phyloP scores from a whole-genome alignment of 30 jellyfish, hydroid and myxozoan species.

The Hydra vulgaris region DNA sequence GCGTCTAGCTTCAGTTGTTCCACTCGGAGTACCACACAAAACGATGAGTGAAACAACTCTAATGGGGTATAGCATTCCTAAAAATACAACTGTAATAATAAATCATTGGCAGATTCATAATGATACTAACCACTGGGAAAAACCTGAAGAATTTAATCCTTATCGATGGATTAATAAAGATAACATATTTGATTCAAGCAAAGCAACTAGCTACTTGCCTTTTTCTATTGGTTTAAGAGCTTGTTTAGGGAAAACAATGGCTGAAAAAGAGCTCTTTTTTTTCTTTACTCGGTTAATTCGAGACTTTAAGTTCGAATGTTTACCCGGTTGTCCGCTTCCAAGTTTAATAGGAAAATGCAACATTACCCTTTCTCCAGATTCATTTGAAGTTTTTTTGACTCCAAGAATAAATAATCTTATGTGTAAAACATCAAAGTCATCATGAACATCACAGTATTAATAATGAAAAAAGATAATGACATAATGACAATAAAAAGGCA shows the following conservation, averaged over 20 bases:
- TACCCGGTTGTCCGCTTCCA: constrained; percentile 37
- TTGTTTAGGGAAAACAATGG: constrained; percentile 56
- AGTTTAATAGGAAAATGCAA: constrained; percentile 37
- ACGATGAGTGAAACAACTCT: constrained; percentile 41
- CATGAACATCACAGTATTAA: too few relatives aligned
- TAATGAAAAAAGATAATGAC: too few relatives aligned
- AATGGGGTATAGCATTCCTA: constrained; percentile 39
- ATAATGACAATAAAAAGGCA: too few relatives aligned
- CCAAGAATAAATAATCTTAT: background rate
- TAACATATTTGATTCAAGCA: constrained; percentile 24
- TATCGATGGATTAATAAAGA: constrained; percentile 57
- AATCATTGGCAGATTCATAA: constrained; percentile 52
- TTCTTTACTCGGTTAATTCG: constrained; percentile 34
- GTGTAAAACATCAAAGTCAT: too few relatives aligned
- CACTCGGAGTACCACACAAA: constrained; percentile 69
- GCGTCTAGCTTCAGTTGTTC: constrained; percentile 46
- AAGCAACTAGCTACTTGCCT: constrained; percentile 44
- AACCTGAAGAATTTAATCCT: constrained; percentile 53
- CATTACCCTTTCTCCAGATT: background rate
- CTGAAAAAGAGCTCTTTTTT: constrained; percentile 40
- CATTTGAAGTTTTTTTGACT: background rate
- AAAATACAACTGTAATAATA: constrained; percentile 34
- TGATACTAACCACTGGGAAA: constrained; percentile 51
- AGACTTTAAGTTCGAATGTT: constrained; percentile 28
- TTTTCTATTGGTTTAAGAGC: constrained; percentile 67